Evolutionary conservation across 1,140 invertebrate genomes (phyloP).

Genomic region (Pomacea maculata): DNA sequence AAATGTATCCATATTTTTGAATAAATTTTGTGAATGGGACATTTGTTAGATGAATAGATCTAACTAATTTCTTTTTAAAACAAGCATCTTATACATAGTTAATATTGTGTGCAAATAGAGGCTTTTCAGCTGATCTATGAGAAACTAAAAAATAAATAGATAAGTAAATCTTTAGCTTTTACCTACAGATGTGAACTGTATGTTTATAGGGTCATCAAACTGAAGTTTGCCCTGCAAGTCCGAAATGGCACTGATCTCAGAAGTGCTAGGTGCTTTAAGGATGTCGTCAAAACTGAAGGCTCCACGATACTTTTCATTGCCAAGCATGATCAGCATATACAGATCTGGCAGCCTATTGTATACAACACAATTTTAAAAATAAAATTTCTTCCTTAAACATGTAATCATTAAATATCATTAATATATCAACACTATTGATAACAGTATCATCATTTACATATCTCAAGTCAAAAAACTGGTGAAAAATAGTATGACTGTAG

Average conservation of each 20-base stretch:
- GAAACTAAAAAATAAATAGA: not conserved
- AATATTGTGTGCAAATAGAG: too few relatives aligned
- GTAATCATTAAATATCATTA: not conserved
- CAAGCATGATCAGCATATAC: conserved; percentile 60
- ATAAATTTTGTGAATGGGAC: too few relatives aligned
- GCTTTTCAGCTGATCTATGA: too few relatives aligned
- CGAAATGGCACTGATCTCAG: conserved; percentile 58
- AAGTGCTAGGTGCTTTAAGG: conserved; percentile 49
- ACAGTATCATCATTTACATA: too few relatives aligned
- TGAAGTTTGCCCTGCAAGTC: conserved; percentile 69
- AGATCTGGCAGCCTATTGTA: conserved; percentile 56
- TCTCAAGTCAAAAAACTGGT: too few relatives aligned
- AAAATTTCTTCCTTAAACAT: not conserved
- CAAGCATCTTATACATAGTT: too few relatives aligned
- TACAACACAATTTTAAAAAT: not conserved
- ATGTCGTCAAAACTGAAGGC: conserved; percentile 62
- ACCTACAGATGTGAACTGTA: conserved; percentile 85
- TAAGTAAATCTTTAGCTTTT: not conserved
- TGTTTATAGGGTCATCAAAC: conserved; percentile 77
- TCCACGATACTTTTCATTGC: conserved; percentile 52
- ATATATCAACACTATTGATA: too few relatives aligned
- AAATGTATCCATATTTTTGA: too few relatives aligned
- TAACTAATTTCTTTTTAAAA: too few relatives aligned
- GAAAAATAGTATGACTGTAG: too few relatives aligned
- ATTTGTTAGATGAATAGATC: too few relatives aligned